Percentiles rank a stretch among this genome's conserved stretches.
Conservation (phyloP, 2,113 vertebrate genomes). For the Lipophrys pholis region DNA sequence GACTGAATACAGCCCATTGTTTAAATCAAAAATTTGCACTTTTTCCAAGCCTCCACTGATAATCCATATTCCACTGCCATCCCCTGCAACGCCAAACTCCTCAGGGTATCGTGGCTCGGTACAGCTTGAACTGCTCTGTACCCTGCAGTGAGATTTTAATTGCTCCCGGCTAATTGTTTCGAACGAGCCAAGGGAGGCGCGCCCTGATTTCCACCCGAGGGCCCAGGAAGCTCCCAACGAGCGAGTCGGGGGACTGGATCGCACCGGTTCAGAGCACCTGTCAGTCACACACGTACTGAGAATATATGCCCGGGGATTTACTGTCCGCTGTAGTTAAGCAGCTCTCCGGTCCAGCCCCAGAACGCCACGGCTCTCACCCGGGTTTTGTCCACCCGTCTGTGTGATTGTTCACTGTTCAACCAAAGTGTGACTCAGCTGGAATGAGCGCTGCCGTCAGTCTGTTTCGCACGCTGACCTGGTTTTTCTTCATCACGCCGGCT, state of each 20-base stretch:
- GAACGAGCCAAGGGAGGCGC: slow-evolving; percentile 6
- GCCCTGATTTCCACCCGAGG: slow-evolving; percentile 20
- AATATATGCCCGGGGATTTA: neutral
- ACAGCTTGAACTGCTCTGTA: slow-evolving; percentile 11
- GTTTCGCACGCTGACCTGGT: slow-evolving; percentile 34
- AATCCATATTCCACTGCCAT: neutral
- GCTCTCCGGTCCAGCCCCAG: neutral
- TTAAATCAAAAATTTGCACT: neutral
- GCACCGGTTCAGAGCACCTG: neutral
- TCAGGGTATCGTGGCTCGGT: slow-evolving; percentile 6
- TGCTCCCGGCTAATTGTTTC: slow-evolving; percentile 47
- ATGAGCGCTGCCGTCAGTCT: slow-evolving; percentile 7
- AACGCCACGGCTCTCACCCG: neutral
- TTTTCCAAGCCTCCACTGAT: neutral
- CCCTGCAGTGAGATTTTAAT: slow-evolving; percentile 30
- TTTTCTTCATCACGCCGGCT: slow-evolving; percentile 7
- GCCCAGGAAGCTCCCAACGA: slow-evolving; percentile 10
- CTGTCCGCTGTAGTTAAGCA: neutral
- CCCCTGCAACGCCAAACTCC: slow-evolving; percentile 7
- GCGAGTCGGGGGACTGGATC: neutral
- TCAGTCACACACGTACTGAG: neutral
- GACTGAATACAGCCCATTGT: neutral
- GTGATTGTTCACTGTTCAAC: slow-evolving; percentile 16
- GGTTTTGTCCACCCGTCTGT: neutral
- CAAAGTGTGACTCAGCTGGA: slow-evolving; percentile 55